A percentile compares a stretch with the other conserved stretches of the same genome.
Conservation (phyloP, 2,113 vertebrate species). For the Etheostoma cragini region DNA sequence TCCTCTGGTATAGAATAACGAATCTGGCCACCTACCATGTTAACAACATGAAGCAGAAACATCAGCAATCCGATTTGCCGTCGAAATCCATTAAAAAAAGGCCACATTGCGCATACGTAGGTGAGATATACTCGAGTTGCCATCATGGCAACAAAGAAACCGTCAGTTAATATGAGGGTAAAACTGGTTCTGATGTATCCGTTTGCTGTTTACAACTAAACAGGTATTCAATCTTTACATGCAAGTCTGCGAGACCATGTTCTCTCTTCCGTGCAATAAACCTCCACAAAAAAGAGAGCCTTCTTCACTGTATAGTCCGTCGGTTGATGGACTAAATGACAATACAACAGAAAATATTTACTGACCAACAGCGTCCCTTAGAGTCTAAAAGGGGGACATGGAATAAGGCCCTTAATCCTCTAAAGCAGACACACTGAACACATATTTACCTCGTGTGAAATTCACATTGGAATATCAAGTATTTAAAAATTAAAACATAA, state of each 20-base stretch:
- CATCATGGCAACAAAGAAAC: conserved; percentile 2
- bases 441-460: background rate
- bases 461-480: background rate
- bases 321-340: conserved; percentile 5
- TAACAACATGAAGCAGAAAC: background rate
- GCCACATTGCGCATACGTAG: conserved; percentile 11
- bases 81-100: background rate
- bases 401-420: background rate
- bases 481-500: background rate
- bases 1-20: conserved; percentile 87
- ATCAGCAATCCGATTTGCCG: background rate
- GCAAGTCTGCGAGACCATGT: background rate
- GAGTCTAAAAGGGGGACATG: conserved; percentile 1
- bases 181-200: background rate
- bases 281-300: background rate
- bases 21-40: conserved; percentile 69
- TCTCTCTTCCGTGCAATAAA: background rate
- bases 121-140: background rate
- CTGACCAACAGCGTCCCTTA: conserved; percentile 23
- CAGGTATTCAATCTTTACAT: background rate
- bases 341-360: background rate
- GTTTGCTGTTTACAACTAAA: background rate
- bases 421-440: background rate
- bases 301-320: background rate
- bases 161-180: background rate